Base-by-base conservation (phyloP, 2,113 vertebrate genomes). In the Anseranas semipalmata region DNA sequence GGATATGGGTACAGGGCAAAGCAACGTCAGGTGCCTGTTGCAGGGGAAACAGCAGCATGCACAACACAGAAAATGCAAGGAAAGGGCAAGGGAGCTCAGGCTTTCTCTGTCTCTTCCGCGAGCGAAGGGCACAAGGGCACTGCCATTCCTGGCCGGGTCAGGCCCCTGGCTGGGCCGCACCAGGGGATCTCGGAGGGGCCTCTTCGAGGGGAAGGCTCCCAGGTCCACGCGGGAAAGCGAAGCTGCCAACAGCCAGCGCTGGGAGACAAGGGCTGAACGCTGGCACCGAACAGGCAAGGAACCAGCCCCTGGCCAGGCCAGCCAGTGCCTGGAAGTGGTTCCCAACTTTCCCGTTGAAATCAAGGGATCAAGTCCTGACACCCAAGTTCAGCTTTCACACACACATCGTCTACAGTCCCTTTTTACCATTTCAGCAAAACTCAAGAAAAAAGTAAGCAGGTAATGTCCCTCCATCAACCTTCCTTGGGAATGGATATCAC, bases 1-100 rank as follows among this genome's bases (percentile, higher is more conserved):
- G 76, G 58, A 52, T 21, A 77, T 0, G n/a, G 12, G 17, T 45
- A 17, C 2, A 0, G 46, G 39, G 25, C 85, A 93, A 76, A 94
- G 46, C 45, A 68, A 67, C 1, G 0, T 62, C 78, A 63, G 37
- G 20, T 3, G 5, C 71, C 24, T 2, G 1, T 59, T 37, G 65
- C 11, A 41, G n/a, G 15, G 63, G 13, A 66, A 93, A 59, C 17
- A 56, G 55, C 72, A 90, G 35, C 0, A 0, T 33, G 52, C 24
- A n/a, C 0, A 1, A 24, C 28, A 43, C 50, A 22, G 48, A 77
- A 85, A 82, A 59, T 8, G 17, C 41, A 83, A 83, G 45, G 59
- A n/a, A 24, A 62, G 37, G 55, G 41, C 50, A 50, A 37, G 37
- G 67, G 28, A 81, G 32, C 52, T 62, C 60, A 43, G 65, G n/a